phyloP scores from a whole-genome alignment of 1,140 invertebrate species.

The Matsumurasca onukii region DNA sequence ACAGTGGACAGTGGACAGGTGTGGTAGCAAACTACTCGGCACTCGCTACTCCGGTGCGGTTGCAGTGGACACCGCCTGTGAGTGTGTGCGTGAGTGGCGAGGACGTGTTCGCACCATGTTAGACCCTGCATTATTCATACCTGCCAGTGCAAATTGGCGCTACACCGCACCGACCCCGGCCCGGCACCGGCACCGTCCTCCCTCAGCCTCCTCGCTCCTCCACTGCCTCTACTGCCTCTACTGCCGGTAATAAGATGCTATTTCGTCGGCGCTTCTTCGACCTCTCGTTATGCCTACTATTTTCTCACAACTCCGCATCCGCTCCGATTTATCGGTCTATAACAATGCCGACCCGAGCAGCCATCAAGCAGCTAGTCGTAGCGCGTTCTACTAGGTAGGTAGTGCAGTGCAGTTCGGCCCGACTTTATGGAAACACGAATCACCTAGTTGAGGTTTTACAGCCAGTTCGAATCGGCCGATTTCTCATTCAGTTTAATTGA shows the following conservation, averaged over 20 bases:
- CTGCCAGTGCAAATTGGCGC: conserved; percentile 25
- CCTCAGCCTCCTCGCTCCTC: not conserved
- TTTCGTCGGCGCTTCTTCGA: conserved; percentile 8
- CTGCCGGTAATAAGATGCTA: conserved; percentile 22
- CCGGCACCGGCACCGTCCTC: not conserved
- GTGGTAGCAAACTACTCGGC: too few relatives aligned
- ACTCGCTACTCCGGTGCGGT: too few relatives aligned
- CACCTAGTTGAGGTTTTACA: too few relatives aligned
- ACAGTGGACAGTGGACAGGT: too few relatives aligned
- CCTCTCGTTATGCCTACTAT: not conserved
- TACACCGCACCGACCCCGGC: conserved; percentile 1
- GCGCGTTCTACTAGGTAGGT: too few relatives aligned
- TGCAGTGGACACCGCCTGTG: too few relatives aligned
- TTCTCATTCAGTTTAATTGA: too few relatives aligned
- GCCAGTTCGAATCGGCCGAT: too few relatives aligned
- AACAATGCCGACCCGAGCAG: conserved; percentile 5
- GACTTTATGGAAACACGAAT: too few relatives aligned
- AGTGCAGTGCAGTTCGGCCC: too few relatives aligned
- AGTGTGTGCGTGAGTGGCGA: not conserved
- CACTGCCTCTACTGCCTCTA: too few relatives aligned
- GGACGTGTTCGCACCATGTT: conserved; percentile 21
- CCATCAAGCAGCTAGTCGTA: not conserved
- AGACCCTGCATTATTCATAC: conserved; percentile 22
- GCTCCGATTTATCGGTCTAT: conserved; percentile 21
- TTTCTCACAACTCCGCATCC: conserved; percentile 19